Percentiles rank a stretch among this genome's conserved stretches.
Conservation (phyloP, 2,888 invertebrate species). For the Odontomyia ornata region DNA sequence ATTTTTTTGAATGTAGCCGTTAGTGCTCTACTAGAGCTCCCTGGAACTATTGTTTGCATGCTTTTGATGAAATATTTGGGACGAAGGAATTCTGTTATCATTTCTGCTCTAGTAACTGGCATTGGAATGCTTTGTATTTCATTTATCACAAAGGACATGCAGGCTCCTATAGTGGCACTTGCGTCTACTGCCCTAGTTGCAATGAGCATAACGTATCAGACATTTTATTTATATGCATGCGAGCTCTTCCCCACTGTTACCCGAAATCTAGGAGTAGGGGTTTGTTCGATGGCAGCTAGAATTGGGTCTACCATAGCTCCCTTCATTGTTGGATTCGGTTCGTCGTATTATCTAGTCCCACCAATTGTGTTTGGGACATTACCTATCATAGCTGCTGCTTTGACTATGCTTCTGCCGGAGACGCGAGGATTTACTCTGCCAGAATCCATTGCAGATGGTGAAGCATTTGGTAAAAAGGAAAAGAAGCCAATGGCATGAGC, state of each 20-base stretch:
- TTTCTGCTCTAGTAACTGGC: conserved; percentile 70
- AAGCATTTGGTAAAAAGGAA: conserved; percentile 67
- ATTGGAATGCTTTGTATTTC: conserved; percentile 72
- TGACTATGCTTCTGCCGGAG: conserved; percentile 76
- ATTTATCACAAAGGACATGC: conserved; percentile 63
- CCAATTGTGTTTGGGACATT: conserved; percentile 77
- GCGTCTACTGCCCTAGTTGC: conserved; percentile 82
- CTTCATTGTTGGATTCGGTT: conserved; percentile 74
- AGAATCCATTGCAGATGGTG: conserved; percentile 83
- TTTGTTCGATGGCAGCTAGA: conserved; percentile 85
- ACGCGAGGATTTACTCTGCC: conserved; percentile 68
- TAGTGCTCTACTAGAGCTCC: conserved; percentile 76
- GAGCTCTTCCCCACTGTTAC: conserved; percentile 91
- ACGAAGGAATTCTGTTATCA: conserved; percentile 72
- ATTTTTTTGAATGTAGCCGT: conserved; percentile 87
- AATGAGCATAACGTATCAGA: conserved; percentile 83
- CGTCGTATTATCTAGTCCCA: conserved; percentile 70
- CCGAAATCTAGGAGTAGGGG: conserved; percentile 85
- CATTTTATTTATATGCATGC: conserved; percentile 86
- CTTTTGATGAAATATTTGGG: conserved; percentile 74
- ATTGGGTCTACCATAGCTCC: conserved; percentile 88
- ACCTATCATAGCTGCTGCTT: conserved; percentile 73
- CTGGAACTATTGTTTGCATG: conserved; percentile 73
- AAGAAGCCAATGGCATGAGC: not conserved
- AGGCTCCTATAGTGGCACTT: conserved; percentile 69